Percentiles rank a stretch among this genome's conserved stretches.
Evolutionary conservation across 2,113 vertebrate genomes (phyloP).

Genomic region (Machaerirhynchus nigripectus): DNA sequence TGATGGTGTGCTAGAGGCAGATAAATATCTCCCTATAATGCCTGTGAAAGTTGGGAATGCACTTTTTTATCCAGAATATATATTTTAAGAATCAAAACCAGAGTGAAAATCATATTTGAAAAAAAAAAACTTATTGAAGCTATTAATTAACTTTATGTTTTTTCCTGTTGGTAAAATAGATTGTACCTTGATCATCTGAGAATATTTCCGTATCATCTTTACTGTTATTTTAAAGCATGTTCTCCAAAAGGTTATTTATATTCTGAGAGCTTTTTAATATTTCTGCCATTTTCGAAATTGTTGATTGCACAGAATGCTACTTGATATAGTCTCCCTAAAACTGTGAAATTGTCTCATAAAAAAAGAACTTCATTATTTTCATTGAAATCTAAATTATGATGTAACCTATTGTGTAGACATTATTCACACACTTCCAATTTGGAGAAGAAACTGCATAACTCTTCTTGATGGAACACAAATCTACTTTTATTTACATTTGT

Average conservation of each 20-base stretch:
- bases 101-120: background rate
- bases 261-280: background rate
- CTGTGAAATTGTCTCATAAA: background rate
- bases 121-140: background rate
- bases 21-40: background rate
- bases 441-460: background rate
- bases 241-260: background rate
- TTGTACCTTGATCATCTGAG: background rate
- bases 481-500: background rate
- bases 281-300: background rate
- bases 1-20: background rate
- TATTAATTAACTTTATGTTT: background rate
- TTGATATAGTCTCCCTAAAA: background rate
- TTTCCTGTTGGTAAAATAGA: background rate
- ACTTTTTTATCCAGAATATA: background rate
- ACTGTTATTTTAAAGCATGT: background rate
- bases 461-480: background rate
- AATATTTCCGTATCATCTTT: background rate
- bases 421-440: background rate
- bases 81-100: background rate
- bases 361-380: background rate
- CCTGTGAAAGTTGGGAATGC: background rate
- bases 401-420: background rate
- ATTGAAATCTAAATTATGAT: background rate
- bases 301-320: background rate